Evolutionary conservation across 1,140 invertebrate genomes (phyloP), one percentile per base, ranked within the genome.

Genomic region (Gonioctena quinquepunctata): DNA sequence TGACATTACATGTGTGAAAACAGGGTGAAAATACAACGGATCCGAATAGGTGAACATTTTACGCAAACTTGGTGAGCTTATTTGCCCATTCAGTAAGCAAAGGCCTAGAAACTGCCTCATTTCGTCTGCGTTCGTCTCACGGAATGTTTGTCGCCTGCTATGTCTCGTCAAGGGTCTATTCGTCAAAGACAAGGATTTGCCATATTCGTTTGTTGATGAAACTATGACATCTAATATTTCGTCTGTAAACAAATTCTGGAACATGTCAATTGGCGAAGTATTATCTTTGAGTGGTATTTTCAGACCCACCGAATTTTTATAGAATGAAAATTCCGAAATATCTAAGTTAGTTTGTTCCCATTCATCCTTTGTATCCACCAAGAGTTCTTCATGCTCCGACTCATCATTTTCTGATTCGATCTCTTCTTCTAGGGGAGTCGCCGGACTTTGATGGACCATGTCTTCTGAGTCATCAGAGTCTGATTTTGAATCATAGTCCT

Each of bases 61-160:
- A 69, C 76, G 49, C 54, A 72, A 69, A 61, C 66, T 59, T 25
- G 76, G 70, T 25, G 48, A 69, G 69, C 75, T 75, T 68, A 77
- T 33, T 23, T 79, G 76, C 26, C 60, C 66, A 62, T 74, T 62
- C 18, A 80, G 70, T 16, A 79, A 65, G 70, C 52, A 66, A 49
- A 80, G 69, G 42, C 77, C 76, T 21, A 79, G 65, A 75, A 79
- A 79, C 62, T 75, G 75, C 66, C 69, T 49, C 48, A 77, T 75
- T 70, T 63, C 28, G 52, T 50, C 63, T 26, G 52, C 56, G 56
- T 56, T 48, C 22, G 48, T 54, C 11, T 66, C 64, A 52, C 25
- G 26, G 49, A 66, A 69, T 50, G 50, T 64, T 56, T 16, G 19
- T 48, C 62, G 62, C 57, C 67, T 49, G 26, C 42, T 63, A 62